These are phyloP conservation scores for Drosophila melanogaster DNA, from an alignment of 1,140 invertebrate genomes.

Conservation along the genomic window Release_6_plus_ISO1_MT NT_037436.4:3697001-3697500, in stretches of 20 bases:
- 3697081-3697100: slow-evolving; percentile 19
- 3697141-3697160: slow-evolving; percentile 40
- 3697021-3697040: slow-evolving; percentile 81
- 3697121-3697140: slow-evolving; percentile 61
- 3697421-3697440: slow-evolving; percentile 75
- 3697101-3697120: slow-evolving; percentile 67
- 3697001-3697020: slow-evolving; percentile 21
- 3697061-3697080: slow-evolving; percentile 70
- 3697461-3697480: slow-evolving; percentile 76
- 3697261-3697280: slow-evolving; percentile 73
- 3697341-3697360: slow-evolving; percentile 82
- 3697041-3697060: slow-evolving; percentile 82
- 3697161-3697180: slow-evolving; percentile 82
- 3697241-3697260: slow-evolving; percentile 31
- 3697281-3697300: slow-evolving; percentile 68
- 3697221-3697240: slow-evolving; percentile 65
- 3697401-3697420: slow-evolving; percentile 73
- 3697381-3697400: slow-evolving; percentile 67
- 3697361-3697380: slow-evolving; percentile 82
- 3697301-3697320: slow-evolving; percentile 25
- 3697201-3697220: slow-evolving; percentile 78
- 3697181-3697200: slow-evolving; percentile 82
- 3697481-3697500: slow-evolving; percentile 71
- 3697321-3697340: slow-evolving; percentile 77
- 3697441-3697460: slow-evolving; percentile 76